Base-by-base conservation (phyloP, 2,797 vertebrate species). In the Lacerta bilineata region DNA sequence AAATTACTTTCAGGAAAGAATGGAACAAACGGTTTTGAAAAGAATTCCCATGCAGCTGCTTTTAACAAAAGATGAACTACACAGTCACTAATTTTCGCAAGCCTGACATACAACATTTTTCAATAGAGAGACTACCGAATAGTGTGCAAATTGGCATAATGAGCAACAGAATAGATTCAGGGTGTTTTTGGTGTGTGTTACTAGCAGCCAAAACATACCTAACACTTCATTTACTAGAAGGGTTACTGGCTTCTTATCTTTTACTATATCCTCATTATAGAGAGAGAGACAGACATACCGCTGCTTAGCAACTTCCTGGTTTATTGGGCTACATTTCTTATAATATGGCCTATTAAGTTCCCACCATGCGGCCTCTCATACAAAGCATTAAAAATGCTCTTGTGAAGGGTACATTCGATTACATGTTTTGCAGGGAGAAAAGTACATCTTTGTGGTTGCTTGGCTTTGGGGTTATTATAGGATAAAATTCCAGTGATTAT, bases 381-480 rank as follows among this genome's bases (percentile, higher is more conserved):
- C 72, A 86, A 94, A 88, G 85, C 33, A 66, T 0, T 93, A 84
- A 90, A 93, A 92, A 88, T 5, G 89, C 85, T 92, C 91, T 91
- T 90, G 1, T 87, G 91, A 91, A 90, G 91, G 86, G 91, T 91
- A 93, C 89, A 91, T 93, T 94, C 91, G 93, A 94, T 91, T 95
- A 92, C 77, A 87, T 43, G 79, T 92, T 93, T 92, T 89, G 55
- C 80, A 93, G 88, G 64, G 89, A 75, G 69, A 80, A 93, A 93
- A 90, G 43, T 86, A 88, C 81, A 92, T 77, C 90, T 95, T 88
- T 81, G 93, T 61, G 78, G 86, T 25, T 92, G 79, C 94, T 87
- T 93, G 64, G 50, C 89, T 93, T 88, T 88, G 91, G 39, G 66
- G 87, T 93, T 94, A 91, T 92, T 88, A n/a, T 41, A 91, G 90